Evolutionary conservation across 2,888 invertebrate genomes (phyloP).

Genomic region (Synergus itoensis): DNA sequence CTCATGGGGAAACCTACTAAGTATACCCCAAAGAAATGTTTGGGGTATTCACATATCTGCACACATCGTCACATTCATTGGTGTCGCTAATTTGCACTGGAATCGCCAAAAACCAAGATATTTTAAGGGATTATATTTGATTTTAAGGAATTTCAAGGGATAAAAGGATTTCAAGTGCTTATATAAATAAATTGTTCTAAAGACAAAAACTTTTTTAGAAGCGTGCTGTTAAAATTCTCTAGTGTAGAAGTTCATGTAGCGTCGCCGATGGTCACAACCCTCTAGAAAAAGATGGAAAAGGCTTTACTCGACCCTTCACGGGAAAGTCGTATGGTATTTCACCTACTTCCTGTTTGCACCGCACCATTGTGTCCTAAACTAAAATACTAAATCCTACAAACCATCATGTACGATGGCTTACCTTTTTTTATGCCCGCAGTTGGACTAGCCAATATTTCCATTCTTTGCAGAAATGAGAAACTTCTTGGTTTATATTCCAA

Average conservation of each 20-base stretch:
- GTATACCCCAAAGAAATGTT: constrained; percentile 7
- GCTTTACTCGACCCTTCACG: constrained; percentile 43
- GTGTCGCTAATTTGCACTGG: no score
- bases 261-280: not conserved
- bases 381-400: constrained; percentile 35
- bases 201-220: no score
- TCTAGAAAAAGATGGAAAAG: constrained; percentile 33
- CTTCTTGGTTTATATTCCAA: not conserved
- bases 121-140: no score
- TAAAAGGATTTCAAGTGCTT: no score
- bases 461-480: constrained; percentile 7
- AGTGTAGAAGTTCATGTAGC: no score
- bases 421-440: constrained; percentile 10
- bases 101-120: no score
- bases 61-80: not conserved
- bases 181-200: no score
- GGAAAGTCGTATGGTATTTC: constrained; percentile 64
- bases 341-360: constrained; percentile 64
- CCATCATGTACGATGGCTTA: constrained; percentile 30
- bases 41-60: constrained; percentile 15
- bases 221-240: no score
- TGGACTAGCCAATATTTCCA: constrained; percentile 16
- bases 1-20: constrained; percentile 35
- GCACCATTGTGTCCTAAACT: constrained; percentile 47
- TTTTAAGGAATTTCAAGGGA: no score